phyloP scores from a whole-genome alignment of 1,140 invertebrate genomes.

The Brachionus asplanchnoidis region DNA sequence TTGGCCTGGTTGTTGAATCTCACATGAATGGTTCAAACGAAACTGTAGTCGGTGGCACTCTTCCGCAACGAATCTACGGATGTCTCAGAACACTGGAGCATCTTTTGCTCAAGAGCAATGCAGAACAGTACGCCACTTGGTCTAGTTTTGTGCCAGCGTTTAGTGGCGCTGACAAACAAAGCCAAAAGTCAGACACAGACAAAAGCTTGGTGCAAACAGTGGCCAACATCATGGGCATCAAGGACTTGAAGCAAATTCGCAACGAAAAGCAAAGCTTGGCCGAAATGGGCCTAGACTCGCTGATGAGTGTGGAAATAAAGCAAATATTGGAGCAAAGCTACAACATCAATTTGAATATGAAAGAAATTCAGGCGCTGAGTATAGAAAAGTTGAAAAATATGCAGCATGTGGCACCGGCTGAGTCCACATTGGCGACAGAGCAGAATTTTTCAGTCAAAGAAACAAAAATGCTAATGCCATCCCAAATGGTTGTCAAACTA shows the following conservation, averaged over 20 bases:
- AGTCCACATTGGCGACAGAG: conserved; percentile 46
- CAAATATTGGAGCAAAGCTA: conserved; percentile 87
- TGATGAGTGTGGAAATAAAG: conserved; percentile 97
- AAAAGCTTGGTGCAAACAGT: conserved; percentile 50
- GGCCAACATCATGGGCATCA: conserved; percentile 62
- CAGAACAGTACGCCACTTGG: conserved; percentile 67
- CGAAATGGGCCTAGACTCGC: conserved; percentile 90
- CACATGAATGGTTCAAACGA: conserved; percentile 65
- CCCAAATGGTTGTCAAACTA: conserved; percentile 55
- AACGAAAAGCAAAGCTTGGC: conserved; percentile 67
- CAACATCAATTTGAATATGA: conserved; percentile 58
- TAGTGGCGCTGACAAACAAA: background rate
- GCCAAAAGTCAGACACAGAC: conserved; percentile 43
- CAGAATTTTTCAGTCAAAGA: conserved; percentile 49
- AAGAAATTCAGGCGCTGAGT: conserved; percentile 65
- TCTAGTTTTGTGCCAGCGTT: conserved; percentile 67
- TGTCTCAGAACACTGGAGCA: conserved; percentile 77
- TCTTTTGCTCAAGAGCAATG: conserved; percentile 72
- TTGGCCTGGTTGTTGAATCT: conserved; percentile 79
- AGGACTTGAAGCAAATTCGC: conserved; percentile 72
- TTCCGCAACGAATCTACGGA: conserved; percentile 83
- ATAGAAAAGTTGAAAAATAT: conserved; percentile 73
- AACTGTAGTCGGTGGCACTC: conserved; percentile 71
- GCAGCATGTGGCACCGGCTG: conserved; percentile 63
- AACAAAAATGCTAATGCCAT: conserved; percentile 58